phyloP scores from a whole-genome alignment of 2,888 invertebrate species.

The Crioceris asparagi region DNA sequence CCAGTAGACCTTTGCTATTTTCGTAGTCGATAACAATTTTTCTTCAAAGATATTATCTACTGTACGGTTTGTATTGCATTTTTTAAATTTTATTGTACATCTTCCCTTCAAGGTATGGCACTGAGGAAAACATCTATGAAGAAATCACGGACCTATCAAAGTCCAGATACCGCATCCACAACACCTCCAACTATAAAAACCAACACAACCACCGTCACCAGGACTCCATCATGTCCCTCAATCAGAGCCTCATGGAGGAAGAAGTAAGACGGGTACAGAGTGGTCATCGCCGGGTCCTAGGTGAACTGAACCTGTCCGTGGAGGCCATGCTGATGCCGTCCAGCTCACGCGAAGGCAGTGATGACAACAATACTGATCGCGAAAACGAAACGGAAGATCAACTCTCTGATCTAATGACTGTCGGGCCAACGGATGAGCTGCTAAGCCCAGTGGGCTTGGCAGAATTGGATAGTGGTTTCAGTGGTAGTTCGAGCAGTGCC shows the following conservation, averaged over 20 bases:
- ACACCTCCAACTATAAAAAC: not conserved
- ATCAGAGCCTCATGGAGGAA: slow-evolving; percentile 67
- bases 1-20: too few relatives aligned
- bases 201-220: slow-evolving; percentile 18
- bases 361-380: slow-evolving; percentile 50
- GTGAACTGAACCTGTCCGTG: slow-evolving; percentile 73
- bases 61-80: too few relatives aligned
- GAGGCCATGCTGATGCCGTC: slow-evolving; percentile 88
- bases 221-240: slow-evolving; percentile 52
- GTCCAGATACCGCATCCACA: slow-evolving; percentile 19
- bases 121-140: slow-evolving; percentile 76
- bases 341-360: slow-evolving; percentile 46
- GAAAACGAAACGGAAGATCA: slow-evolving; percentile 52
- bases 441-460: slow-evolving; percentile 52
- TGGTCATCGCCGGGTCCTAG: slow-evolving; percentile 70
- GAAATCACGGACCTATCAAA: slow-evolving; percentile 58
- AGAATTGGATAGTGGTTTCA: slow-evolving; percentile 73
- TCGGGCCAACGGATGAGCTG: slow-evolving; percentile 61
- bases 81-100: too few relatives aligned
- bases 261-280: slow-evolving; percentile 76
- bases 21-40: too few relatives aligned
- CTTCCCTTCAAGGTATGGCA: slow-evolving; percentile 58
- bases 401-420: slow-evolving; percentile 52
- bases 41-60: too few relatives aligned
- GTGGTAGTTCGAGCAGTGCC: slow-evolving; percentile 73